Evolutionary conservation across 2,888 invertebrate genomes (phyloP).

Genomic region (Rotaria magnacalcarata): DNA sequence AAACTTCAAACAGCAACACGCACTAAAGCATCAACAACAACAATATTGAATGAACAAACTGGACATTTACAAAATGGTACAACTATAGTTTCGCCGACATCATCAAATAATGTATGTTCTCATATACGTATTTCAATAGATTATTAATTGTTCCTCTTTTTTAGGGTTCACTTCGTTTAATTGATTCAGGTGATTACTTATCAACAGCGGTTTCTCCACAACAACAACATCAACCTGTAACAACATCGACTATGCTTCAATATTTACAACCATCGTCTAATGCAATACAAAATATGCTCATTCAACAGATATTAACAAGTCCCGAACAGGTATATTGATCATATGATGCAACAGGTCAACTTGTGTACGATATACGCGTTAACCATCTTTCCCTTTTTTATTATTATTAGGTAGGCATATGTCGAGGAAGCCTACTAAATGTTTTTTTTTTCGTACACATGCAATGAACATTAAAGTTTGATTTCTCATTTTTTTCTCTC

Average conservation of each 20-base stretch:
- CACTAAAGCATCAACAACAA: conserved; percentile 17
- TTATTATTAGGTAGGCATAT: not conserved
- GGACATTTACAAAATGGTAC: conserved; percentile 18
- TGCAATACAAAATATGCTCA: conserved; percentile 36
- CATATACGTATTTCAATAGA: not conserved
- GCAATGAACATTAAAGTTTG: not conserved
- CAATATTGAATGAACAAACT: not conserved
- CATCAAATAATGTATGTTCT: not conserved
- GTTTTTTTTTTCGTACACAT: not conserved
- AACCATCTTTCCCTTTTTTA: conserved; percentile 3
- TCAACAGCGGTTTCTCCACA: not conserved
- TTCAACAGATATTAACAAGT: conserved; percentile 36
- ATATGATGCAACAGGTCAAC: conserved; percentile 25
- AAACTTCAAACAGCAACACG: conserved; percentile 29
- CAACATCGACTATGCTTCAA: not conserved
- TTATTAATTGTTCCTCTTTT: not conserved
- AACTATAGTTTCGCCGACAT: conserved; percentile 4
- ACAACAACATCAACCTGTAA: conserved; percentile 10
- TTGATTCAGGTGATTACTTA: conserved; percentile 27
- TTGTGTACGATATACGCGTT: not conserved
- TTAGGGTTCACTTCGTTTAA: conserved; percentile 8
- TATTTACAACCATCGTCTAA: not conserved
- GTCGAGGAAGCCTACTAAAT: not conserved
- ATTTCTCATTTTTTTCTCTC: conserved; percentile 1
- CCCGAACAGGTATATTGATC: conserved; percentile 33